phyloP scores from a whole-genome alignment of 2,888 invertebrate genomes.

The Pristionchus japonicus region DNA sequence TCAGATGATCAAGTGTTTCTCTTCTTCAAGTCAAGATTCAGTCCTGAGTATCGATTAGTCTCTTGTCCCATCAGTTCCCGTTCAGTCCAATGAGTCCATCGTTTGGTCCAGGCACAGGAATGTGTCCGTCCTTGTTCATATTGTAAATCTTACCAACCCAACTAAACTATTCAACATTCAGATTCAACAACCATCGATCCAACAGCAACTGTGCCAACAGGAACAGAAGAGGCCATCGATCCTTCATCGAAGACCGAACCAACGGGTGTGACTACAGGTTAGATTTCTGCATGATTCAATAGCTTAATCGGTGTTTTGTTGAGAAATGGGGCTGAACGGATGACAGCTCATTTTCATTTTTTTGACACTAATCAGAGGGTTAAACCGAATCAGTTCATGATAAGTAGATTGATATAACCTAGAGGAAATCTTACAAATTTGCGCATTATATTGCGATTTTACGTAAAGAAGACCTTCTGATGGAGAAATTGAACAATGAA shows the following conservation, averaged over 20 bases:
- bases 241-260: neutral
- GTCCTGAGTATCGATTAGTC: neutral
- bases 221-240: neutral
- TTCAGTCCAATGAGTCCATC: neutral
- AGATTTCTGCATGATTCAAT: neutral
- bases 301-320: too few relatives aligned
- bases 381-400: too few relatives aligned
- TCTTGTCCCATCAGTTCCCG: neutral
- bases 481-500: too few relatives aligned
- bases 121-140: neutral
- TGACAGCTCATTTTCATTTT: too few relatives aligned
- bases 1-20: neutral
- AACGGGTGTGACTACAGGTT: neutral
- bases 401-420: too few relatives aligned
- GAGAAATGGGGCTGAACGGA: too few relatives aligned
- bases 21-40: neutral
- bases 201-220: neutral
- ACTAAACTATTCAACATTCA: neutral
- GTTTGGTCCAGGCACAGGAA: neutral
- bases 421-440: too few relatives aligned
- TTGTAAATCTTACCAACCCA: neutral
- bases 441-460: too few relatives aligned
- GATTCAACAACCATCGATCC: neutral
- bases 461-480: too few relatives aligned
- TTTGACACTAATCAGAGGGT: too few relatives aligned